Conservation (phyloP, 2,888 invertebrate species). For the Apodemia mormo region DNA sequence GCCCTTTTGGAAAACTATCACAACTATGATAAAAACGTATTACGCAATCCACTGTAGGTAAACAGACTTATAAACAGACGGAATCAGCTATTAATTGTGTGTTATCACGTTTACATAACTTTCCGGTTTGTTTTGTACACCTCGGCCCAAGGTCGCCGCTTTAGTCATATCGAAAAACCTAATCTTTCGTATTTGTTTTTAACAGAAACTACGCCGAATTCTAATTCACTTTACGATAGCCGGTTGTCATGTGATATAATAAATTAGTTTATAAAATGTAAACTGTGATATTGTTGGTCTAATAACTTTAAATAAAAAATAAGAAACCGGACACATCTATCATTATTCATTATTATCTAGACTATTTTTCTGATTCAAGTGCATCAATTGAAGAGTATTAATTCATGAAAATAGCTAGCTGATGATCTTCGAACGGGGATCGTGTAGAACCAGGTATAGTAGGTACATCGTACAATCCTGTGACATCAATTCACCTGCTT, state of each 20-base stretch:
- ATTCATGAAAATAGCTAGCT: too few relatives aligned
- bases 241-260: conserved; percentile 15
- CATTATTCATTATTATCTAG: too few relatives aligned
- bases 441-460: too few relatives aligned
- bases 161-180: conserved; percentile 18
- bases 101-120: conserved; percentile 5
- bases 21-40: neutral
- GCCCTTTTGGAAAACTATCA: neutral
- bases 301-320: too few relatives aligned
- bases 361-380: too few relatives aligned
- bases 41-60: neutral
- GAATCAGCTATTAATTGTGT: conserved; percentile 1
- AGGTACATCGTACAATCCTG: too few relatives aligned
- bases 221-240: conserved; percentile 23
- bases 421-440: too few relatives aligned
- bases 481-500: too few relatives aligned
- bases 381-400: too few relatives aligned
- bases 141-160: conserved; percentile 21
- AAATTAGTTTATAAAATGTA: neutral
- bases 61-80: neutral
- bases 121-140: conserved; percentile 3
- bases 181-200: conserved; percentile 22
- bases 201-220: conserved; percentile 19
- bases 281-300: too few relatives aligned
- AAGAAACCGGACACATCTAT: too few relatives aligned